Percentiles rank a stretch among this genome's conserved stretches.
Evolutionary conservation across 23 tunicate species (phyloP).

Genomic region (Clavelina lepadiformis): DNA sequence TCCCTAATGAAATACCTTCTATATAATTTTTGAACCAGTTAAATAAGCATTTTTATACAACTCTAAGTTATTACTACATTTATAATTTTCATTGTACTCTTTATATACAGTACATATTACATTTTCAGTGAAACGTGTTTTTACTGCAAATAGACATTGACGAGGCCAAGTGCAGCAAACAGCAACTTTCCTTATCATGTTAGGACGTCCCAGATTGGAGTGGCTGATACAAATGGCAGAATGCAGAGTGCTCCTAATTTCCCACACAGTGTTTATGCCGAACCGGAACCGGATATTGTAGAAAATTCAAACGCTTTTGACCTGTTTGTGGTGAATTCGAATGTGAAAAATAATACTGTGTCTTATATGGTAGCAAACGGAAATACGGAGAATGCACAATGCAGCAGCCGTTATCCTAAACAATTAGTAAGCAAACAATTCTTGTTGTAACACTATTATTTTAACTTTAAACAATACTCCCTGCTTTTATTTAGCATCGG

Average conservation of each 20-base stretch:
- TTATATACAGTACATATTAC: neutral
- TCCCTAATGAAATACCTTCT: neutral
- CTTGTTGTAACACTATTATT: too few species aligned
- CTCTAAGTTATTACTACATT: neutral
- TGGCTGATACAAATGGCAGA: constrained; percentile 21
- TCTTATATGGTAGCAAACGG: too few species aligned
- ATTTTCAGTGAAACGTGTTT: neutral
- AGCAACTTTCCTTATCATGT: constrained; percentile 88
- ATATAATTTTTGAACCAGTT: neutral
- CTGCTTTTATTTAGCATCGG: too few species aligned
- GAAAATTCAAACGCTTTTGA: neutral
- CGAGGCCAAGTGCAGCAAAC: constrained; percentile 76
- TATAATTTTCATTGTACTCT: neutral
- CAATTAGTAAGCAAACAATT: too few species aligned
- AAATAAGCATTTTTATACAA: neutral
- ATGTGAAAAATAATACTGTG: too few species aligned
- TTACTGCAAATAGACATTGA: constrained; percentile 32
- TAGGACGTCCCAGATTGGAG: constrained; percentile 80
- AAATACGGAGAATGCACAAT: too few species aligned
- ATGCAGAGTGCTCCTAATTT: constrained; percentile 30
- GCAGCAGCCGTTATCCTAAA: too few species aligned
- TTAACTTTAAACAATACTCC: too few species aligned
- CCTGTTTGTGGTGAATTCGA: constrained; percentile 5
- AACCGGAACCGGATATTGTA: neutral
- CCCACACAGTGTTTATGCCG: constrained; percentile 74